Evolutionary conservation across 2,797 vertebrate genomes (phyloP).

Genomic region (Labeo calbasu): DNA sequence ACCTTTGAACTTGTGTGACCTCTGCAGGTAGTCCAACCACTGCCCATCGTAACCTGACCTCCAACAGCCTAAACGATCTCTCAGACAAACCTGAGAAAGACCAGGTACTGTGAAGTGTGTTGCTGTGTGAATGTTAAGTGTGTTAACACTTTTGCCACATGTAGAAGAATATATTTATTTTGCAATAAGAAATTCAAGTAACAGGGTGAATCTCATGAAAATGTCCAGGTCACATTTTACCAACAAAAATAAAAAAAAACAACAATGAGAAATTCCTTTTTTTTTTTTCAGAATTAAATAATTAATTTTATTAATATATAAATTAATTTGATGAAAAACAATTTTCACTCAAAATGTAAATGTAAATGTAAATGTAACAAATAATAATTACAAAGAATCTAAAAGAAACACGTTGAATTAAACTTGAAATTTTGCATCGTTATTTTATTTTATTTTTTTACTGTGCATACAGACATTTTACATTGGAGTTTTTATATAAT

Average conservation of each 20-base stretch:
- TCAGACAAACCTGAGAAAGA: slow-evolving; percentile 98
- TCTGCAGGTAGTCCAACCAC: slow-evolving; percentile 89
- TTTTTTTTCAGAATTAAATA: no score
- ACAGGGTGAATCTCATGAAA: not conserved
- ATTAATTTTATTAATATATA: no score
- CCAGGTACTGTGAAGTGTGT: slow-evolving; percentile 80
- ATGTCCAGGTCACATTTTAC: not conserved
- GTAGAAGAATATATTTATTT: no score
- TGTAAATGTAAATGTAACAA: no score
- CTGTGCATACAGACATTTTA: not conserved
- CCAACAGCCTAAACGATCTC: slow-evolving; percentile 95
- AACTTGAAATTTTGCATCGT: no score
- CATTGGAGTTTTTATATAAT: not conserved
- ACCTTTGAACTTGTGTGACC: slow-evolving; percentile 25
- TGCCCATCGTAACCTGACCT: slow-evolving; percentile 91
- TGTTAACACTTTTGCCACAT: slow-evolving; percentile 38
- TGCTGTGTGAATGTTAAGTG: slow-evolving; percentile 32
- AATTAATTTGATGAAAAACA: no score
- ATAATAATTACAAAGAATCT: no score
- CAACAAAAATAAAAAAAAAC: not conserved
- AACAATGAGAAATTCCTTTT: not conserved
- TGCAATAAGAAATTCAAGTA: no score
- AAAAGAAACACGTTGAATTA: no score
- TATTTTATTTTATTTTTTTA: no score
- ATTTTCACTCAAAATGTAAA: no score